Evolutionary conservation across 2,888 invertebrate genomes (phyloP).

Genomic region (Biston stratarius): DNA sequence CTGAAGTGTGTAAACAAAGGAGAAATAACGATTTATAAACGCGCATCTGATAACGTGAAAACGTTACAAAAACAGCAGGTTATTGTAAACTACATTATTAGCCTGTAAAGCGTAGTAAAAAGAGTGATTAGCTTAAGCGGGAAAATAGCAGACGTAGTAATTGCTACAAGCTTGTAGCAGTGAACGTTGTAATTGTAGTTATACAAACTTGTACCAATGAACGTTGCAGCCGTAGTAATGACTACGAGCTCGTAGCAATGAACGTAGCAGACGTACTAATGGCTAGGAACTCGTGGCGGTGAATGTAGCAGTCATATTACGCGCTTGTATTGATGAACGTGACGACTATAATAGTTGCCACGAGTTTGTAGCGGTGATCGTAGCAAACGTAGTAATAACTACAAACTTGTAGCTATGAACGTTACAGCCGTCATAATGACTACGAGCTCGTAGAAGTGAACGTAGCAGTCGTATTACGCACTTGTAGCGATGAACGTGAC

Average conservation of each 20-base stretch:
- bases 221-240: not conserved
- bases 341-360: no score
- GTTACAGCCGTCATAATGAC: not conserved
- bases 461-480: not conserved
- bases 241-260: not conserved
- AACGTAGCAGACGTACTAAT: not conserved
- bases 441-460: not conserved
- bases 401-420: not conserved
- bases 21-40: no score
- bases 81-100: no score
- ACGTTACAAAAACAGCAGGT: no score
- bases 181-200: not conserved
- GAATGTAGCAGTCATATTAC: not conserved
- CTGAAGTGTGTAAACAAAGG: no score
- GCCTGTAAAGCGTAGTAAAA: no score
- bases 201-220: not conserved
- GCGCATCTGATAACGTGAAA: no score
- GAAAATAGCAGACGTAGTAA: not conserved
- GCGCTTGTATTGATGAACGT: not conserved
- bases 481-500: not conserved
- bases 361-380: not conserved
- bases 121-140: not conserved
- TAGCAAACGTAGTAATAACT: not conserved
- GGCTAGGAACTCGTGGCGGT: not conserved
- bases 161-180: not conserved